phyloP scores from a whole-genome alignment of 1,140 invertebrate species.

The Philaenus spumarius region DNA sequence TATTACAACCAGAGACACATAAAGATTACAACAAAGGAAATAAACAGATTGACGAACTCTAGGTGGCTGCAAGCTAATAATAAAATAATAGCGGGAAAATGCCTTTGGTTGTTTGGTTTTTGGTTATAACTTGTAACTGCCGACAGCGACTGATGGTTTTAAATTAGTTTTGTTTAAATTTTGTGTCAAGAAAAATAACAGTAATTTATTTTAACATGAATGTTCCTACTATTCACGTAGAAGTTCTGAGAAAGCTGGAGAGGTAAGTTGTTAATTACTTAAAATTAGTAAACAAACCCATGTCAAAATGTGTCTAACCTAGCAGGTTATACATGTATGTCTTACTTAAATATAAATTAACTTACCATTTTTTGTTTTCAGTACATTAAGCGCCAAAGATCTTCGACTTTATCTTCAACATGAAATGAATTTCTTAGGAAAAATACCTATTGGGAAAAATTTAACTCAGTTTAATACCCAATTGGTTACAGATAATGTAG shows the following conservation, averaged over 20 bases:
- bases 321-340: neutral
- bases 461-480: neutral
- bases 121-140: too few species aligned
- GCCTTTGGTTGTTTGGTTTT: too few species aligned
- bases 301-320: neutral
- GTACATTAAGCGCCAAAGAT: neutral
- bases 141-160: too few species aligned
- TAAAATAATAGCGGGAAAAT: too few species aligned
- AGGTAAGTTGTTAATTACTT: conserved; percentile 7
- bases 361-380: neutral
- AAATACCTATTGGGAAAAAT: neutral
- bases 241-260: conserved; percentile 9
- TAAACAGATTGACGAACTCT: too few species aligned
- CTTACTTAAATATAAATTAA: neutral
- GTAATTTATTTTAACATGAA: conserved; percentile 4
- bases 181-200: neutral
- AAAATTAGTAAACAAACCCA: neutral
- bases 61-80: too few species aligned
- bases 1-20: too few species aligned
- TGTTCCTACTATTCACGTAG: conserved; percentile 17
- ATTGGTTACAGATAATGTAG: conserved; percentile 4
- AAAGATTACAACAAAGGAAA: too few species aligned
- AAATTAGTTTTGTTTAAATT: too few species aligned
- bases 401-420: neutral
- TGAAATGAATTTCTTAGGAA: neutral